phyloP scores from a whole-genome alignment of 1,140 invertebrate species.

The Atopsyche davidsoni region DNA sequence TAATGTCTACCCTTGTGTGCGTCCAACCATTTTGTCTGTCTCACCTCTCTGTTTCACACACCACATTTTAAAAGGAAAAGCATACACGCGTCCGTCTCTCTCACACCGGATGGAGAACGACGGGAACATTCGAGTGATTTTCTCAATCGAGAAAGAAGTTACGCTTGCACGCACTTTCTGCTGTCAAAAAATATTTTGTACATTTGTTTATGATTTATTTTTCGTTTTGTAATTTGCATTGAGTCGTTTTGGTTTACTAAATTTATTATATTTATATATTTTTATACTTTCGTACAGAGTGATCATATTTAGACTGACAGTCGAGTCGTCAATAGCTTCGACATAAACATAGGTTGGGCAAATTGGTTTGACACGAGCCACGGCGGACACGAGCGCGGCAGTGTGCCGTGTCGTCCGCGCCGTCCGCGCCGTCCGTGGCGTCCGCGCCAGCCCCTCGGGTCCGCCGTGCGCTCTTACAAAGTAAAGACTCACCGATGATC shows the following conservation, averaged over 20 bases:
- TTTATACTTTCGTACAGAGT: too few relatives aligned
- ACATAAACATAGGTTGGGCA: constrained; percentile 4
- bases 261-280: constrained; percentile 1
- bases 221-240: constrained; percentile 16
- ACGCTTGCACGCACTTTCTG: constrained; percentile 32
- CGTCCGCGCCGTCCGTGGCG: neutral
- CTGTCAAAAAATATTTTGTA: constrained; percentile 29
- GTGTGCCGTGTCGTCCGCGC: constrained; percentile 1
- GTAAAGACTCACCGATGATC: too few relatives aligned
- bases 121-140: constrained; percentile 24
- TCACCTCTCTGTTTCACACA: constrained; percentile 31
- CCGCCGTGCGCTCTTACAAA: constrained; percentile 14
- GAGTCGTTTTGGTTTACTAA: constrained; percentile 13
- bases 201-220: constrained; percentile 18
- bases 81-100: constrained; percentile 30
- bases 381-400: constrained; percentile 31
- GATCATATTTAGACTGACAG: neutral
- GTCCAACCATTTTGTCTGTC: constrained; percentile 49
- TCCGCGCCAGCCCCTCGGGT: neutral
- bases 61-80: constrained; percentile 27
- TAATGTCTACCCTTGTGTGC: constrained; percentile 67
- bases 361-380: constrained; percentile 22
- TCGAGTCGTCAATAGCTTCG: neutral
- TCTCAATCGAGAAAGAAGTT: constrained; percentile 22
- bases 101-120: constrained; percentile 31